Conservation (phyloP, 1,140 invertebrate species). For the Drosophila lacteicornis region DNA sequence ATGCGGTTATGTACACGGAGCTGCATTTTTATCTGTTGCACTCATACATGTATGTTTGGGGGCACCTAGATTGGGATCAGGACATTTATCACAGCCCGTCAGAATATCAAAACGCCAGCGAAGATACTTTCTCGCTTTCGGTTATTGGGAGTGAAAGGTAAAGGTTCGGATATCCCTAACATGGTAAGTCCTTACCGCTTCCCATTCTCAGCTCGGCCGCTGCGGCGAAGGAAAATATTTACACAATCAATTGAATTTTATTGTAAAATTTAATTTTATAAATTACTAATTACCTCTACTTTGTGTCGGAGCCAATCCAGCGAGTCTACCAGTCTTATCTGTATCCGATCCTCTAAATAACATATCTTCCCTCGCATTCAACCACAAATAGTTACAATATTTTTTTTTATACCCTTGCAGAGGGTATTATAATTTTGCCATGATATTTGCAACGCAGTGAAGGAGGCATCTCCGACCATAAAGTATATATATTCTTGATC, state of each 20-base stretch:
- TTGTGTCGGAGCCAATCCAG: neutral
- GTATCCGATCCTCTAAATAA: conserved; percentile 43
- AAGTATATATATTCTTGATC: too few species aligned
- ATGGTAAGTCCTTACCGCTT: neutral
- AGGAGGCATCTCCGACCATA: too few species aligned
- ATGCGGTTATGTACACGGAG: neutral
- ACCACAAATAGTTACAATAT: conserved; percentile 20
- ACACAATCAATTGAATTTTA: conserved; percentile 81
- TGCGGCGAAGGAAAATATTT: conserved; percentile 69
- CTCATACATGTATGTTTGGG: conserved; percentile 2
- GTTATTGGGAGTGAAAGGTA: neutral
- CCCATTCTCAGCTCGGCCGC: conserved; percentile 8
- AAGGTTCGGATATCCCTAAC: neutral
- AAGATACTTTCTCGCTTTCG: conserved; percentile 33
- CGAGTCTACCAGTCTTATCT: conserved; percentile 29
- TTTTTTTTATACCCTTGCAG: too few species aligned
- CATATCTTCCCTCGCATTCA: conserved; percentile 35
- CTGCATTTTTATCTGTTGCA: conserved; percentile 31
- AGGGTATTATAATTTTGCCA: too few species aligned
- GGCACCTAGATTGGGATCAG: conserved; percentile 29
- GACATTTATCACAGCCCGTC: conserved; percentile 56
- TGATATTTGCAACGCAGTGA: too few species aligned
- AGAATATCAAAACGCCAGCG: conserved; percentile 41
- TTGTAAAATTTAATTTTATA: conserved; percentile 73
- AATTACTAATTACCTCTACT: conserved; percentile 74